These are phyloP conservation scores for Tyrophagus putrescentiae DNA, from an alignment of 1,140 invertebrate species.

Conservation along the genomic window DNA sequence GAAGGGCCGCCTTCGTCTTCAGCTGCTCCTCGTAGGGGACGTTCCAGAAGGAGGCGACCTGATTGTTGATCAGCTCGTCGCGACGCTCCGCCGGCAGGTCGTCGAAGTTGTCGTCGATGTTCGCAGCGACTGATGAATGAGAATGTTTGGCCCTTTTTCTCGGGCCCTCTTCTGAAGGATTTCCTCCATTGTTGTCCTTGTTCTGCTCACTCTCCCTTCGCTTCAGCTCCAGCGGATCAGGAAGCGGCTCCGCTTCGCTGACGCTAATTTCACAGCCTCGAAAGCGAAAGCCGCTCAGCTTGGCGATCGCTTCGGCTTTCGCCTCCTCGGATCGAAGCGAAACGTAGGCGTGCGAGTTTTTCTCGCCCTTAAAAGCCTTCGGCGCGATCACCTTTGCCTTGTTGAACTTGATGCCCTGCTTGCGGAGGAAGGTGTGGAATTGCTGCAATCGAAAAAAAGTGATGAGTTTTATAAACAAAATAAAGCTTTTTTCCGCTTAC, in stretches of 20 bases:
- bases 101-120: neutral
- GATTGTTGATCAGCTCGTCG: conserved; percentile 38
- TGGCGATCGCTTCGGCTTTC: conserved; percentile 48
- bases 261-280: conserved; percentile 45
- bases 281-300: conserved; percentile 56
- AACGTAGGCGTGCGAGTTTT: conserved; percentile 43
- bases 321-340: conserved; percentile 61
- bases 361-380: conserved; percentile 28
- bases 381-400: conserved; percentile 54
- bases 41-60: conserved; percentile 55
- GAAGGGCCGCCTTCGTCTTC: conserved; percentile 27
- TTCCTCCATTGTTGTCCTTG: conserved; percentile 23
- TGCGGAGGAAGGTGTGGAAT: conserved; percentile 58
- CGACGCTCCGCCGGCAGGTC: neutral
- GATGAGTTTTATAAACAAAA: conserved; percentile 24
- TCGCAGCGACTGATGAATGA: conserved; percentile 11
- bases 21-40: conserved; percentile 57
- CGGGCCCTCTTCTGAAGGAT: conserved; percentile 33
- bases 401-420: conserved; percentile 48
- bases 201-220: conserved; percentile 39
- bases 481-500: conserved; percentile 39
- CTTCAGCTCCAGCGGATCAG: conserved; percentile 60
- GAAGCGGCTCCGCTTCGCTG: conserved; percentile 51
- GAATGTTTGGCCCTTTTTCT: too few relatives aligned
- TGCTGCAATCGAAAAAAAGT: conserved; percentile 43